phyloP scores from a whole-genome alignment of 2,888 invertebrate genomes.

The Drosophila rellima region DNA sequence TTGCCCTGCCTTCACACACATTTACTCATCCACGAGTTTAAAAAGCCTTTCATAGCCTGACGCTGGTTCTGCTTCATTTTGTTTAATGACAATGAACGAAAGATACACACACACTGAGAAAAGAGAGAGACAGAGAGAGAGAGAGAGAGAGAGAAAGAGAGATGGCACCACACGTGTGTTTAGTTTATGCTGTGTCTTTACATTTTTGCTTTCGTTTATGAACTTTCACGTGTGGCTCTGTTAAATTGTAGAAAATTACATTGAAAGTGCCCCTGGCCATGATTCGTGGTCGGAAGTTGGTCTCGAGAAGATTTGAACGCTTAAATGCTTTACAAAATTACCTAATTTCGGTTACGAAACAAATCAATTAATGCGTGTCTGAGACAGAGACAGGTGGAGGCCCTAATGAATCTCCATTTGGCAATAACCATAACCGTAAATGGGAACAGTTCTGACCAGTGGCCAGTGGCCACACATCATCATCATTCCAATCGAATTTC shows the following conservation, averaged over 20 bases:
- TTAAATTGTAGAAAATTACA: constrained; percentile 64
- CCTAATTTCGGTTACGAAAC: constrained; percentile 81
- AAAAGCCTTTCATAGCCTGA: constrained; percentile 72
- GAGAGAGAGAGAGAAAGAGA: constrained; percentile 1
- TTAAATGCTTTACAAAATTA: constrained; percentile 75
- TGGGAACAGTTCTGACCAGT: constrained; percentile 58
- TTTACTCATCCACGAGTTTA: constrained; percentile 34
- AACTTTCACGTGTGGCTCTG: constrained; percentile 75
- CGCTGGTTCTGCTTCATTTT: constrained; percentile 80
- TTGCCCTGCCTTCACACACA: constrained; percentile 20
- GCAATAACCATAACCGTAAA: constrained; percentile 26
- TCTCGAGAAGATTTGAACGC: constrained; percentile 65
- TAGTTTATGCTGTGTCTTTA: constrained; percentile 49
- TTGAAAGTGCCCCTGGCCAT: constrained; percentile 58
- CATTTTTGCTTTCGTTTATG: constrained; percentile 80
- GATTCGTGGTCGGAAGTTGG: constrained; percentile 36
- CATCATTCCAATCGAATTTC: constrained; percentile 20
- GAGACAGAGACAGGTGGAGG: constrained; percentile 6
- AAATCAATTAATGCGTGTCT: constrained; percentile 76
- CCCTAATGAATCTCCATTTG: constrained; percentile 33
- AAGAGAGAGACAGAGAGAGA: too few relatives aligned
- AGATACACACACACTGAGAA: constrained; percentile 29
- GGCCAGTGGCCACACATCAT: constrained; percentile 23
- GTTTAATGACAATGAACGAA: constrained; percentile 75
- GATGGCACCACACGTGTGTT: constrained; percentile 31